These are phyloP conservation scores for Colaptes auratus DNA, from an alignment of 2,113 vertebrate genomes.

Conservation along the genomic window DNA sequence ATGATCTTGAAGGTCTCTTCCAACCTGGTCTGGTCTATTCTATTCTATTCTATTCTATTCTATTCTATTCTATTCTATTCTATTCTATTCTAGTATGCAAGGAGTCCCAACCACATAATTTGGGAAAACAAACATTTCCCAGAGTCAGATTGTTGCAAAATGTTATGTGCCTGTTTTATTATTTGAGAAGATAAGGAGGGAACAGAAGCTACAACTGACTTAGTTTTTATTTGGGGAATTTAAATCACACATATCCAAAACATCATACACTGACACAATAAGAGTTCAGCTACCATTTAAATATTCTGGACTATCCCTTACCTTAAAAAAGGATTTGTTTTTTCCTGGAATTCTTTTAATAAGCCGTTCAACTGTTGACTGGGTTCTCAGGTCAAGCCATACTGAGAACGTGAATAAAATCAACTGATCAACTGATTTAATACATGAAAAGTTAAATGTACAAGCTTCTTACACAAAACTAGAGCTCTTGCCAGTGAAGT, in stretches of 20 bases:
- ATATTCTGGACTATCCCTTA: constrained; percentile 66
- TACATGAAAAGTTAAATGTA: background rate
- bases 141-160: background rate
- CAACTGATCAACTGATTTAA: background rate
- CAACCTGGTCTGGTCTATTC: too few species aligned
- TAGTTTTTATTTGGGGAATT: background rate
- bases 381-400: constrained; percentile 96
- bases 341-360: constrained; percentile 89
- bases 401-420: constrained; percentile 77
- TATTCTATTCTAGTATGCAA: too few species aligned
- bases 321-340: constrained; percentile 93
- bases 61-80: too few species aligned
- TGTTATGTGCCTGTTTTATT: background rate
- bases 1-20: too few species aligned
- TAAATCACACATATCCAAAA: background rate
- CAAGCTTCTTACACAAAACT: background rate
- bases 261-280: background rate
- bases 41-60: too few species aligned
- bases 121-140: background rate
- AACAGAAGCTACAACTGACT: background rate
- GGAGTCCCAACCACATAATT: background rate
- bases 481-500: background rate
- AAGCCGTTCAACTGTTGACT: constrained; percentile 94
- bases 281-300: background rate
- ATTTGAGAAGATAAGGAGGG: background rate